Base-by-base conservation (phyloP, 2,888 invertebrate genomes). In the Megastigmus dorsalis region DNA sequence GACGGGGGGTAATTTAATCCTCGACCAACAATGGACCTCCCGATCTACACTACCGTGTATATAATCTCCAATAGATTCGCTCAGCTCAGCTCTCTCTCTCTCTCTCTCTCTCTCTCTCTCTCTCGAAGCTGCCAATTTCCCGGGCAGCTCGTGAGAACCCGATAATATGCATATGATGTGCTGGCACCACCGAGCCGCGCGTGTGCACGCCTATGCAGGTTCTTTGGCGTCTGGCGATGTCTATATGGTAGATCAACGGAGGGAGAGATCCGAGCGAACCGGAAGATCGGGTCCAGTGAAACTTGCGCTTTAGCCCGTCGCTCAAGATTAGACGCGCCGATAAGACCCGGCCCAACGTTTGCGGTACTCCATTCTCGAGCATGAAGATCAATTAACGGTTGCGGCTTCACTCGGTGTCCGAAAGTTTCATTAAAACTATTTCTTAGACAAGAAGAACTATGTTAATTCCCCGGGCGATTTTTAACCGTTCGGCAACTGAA, bases 351-450 rank as follows among this genome's bases (percentile, higher is more conserved):
- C n/a, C n/a, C n/a, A n/a, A n/a, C n/a, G n/a, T n/a, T n/a, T n/a
- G n/a, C n/a, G n/a, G n/a, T n/a, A n/a, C n/a, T n/a, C n/a, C n/a
- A n/a, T n/a, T n/a, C 28, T 38, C 52, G 4, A 20, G 60, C 28
- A 28, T 43, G 69, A 13, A 30, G 50, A 54, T 60, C 63, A 63
- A 63, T 63, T 63, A 63, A 36, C 50, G 60, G n/a, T n/a, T n/a
- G n/a, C n/a, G n/a, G n/a, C n/a, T n/a, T n/a, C n/a, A n/a, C n/a
- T n/a, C n/a, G n/a, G n/a, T n/a, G n/a, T n/a, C n/a, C n/a, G n/a
- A n/a, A n/a, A n/a, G n/a, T n/a, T n/a, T n/a, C n/a, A n/a, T n/a
- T n/a, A n/a, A n/a, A n/a, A n/a, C n/a, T n/a, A n/a, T n/a, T n/a
- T n/a, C n/a, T n/a, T n/a, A n/a, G n/a, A n/a, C n/a, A n/a, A n/a